These are phyloP conservation scores for Rambutsinella grinnellia DNA, from an alignment of 2,888 invertebrate species.

Conservation along the genomic window DNA sequence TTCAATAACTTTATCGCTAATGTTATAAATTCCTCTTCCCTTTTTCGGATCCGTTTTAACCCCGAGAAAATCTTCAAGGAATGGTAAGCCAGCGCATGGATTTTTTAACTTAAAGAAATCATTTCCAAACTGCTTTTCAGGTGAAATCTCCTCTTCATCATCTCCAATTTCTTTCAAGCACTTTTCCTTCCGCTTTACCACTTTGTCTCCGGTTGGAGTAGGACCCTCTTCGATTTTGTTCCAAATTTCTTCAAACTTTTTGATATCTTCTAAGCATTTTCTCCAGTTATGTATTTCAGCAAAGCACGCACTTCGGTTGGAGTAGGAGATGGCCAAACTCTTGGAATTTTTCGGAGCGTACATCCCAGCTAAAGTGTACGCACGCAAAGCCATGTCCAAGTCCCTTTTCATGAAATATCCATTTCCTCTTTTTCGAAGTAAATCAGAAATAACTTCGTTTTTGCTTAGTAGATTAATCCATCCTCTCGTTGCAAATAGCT, in stretches of 20 bases:
- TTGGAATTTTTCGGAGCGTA: conserved; percentile 39
- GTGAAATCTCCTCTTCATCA: no score
- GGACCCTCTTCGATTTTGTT: not conserved
- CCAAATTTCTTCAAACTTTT: not conserved
- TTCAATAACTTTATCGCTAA: conserved; percentile 55
- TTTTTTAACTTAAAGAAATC: conserved; percentile 6
- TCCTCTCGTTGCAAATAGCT: no score
- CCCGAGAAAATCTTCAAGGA: conserved; percentile 51
- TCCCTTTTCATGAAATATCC: conserved; percentile 48
- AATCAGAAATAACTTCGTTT: conserved; percentile 1
- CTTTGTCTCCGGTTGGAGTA: not conserved
- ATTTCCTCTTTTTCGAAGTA: conserved; percentile 46
- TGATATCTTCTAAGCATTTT: not conserved
- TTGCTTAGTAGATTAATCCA: not conserved
- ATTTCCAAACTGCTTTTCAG: not conserved
- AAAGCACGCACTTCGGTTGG: conserved; percentile 54
- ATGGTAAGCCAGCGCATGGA: conserved; percentile 25
- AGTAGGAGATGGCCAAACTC: conserved; percentile 31
- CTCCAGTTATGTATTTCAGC: conserved; percentile 9
- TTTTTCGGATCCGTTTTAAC: conserved; percentile 30
- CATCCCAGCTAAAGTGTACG: conserved; percentile 56
- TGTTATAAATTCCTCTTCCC: conserved; percentile 67
- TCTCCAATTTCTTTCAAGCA: not conserved
- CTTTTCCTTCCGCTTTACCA: not conserved
- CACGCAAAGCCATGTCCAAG: conserved; percentile 43